phyloP scores from a whole-genome alignment of 2,113 vertebrate genomes.

The Carettochelys insculpta region DNA sequence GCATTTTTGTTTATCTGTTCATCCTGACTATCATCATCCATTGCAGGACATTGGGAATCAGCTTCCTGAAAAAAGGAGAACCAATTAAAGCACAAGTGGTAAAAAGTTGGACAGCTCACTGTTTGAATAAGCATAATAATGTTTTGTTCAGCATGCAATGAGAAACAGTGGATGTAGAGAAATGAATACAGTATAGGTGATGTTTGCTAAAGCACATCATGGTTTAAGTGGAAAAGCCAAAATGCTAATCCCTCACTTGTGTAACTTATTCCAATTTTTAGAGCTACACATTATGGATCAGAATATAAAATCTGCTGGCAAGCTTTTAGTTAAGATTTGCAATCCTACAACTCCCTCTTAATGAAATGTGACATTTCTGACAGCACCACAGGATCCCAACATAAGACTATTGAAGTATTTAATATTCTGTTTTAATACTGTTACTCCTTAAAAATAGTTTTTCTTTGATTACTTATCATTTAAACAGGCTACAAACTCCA shows the following conservation, averaged over 20 bases:
- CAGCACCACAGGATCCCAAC: not conserved
- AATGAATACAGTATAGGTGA: accelerated
- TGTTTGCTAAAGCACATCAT: not conserved
- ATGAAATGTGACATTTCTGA: not conserved
- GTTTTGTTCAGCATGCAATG: accelerated
- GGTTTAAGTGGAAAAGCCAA: not conserved
- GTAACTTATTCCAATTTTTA: not conserved
- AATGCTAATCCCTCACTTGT: not conserved
- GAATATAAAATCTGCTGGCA: not conserved
- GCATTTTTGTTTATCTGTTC: conserved; percentile 84
- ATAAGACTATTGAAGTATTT: not conserved
- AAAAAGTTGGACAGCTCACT: not conserved
- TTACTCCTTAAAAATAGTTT: not conserved
- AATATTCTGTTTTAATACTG: no score
- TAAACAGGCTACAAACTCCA: not conserved
- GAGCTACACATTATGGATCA: not conserved
- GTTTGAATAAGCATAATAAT: not conserved
- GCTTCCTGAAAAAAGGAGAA: conserved; percentile 35
- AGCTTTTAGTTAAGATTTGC: no score
- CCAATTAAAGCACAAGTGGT: not conserved
- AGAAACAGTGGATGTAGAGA: accelerated
- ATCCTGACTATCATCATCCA: conserved; percentile 94
- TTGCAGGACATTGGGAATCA: conserved; percentile 81
- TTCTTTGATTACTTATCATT: not conserved
- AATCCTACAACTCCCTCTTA: not conserved